A percentile compares a stretch with the other conserved stretches of the same genome.
These are phyloP conservation scores for Exocentrus adspersus DNA, from an alignment of 2,888 invertebrate genomes.

Conservation along the genomic window DNA sequence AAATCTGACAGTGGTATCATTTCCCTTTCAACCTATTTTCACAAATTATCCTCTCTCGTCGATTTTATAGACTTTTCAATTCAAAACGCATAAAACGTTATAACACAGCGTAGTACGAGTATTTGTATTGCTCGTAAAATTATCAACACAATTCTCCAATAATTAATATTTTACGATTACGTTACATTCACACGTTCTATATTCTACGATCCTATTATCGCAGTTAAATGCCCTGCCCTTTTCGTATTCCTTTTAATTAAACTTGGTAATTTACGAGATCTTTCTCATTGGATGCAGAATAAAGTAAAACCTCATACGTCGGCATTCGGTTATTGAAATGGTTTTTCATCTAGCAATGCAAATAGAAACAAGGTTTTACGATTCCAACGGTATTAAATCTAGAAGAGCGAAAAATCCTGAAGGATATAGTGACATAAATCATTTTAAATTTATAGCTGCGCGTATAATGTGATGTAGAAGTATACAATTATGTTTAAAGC, in stretches of 20 bases:
- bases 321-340: slow-evolving; percentile 1
- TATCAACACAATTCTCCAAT: background rate
- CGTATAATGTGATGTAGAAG: slow-evolving; percentile 29
- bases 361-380: slow-evolving; percentile 4
- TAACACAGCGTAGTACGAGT: too few species aligned
- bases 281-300: background rate
- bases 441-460: slow-evolving; percentile 40
- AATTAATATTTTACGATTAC: too few species aligned
- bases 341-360: slow-evolving; percentile 7
- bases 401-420: slow-evolving; percentile 16
- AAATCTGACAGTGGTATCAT: too few species aligned
- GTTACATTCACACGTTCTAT: too few species aligned
- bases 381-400: slow-evolving; percentile 10
- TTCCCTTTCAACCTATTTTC: too few species aligned
- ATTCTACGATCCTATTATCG: too few species aligned
- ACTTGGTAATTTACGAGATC: background rate
- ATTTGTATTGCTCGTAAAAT: background rate
- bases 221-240: background rate
- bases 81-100: too few species aligned
- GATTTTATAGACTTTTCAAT: too few species aligned
- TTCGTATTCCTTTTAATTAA: background rate
- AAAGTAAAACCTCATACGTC: background rate
- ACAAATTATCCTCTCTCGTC: too few species aligned
- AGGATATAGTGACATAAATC: slow-evolving; percentile 33
- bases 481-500: slow-evolving; percentile 42